Percentiles rank a stretch among this genome's conserved stretches.
phyloP scores from a whole-genome alignment of 2,888 invertebrate genomes.

The Limnephilus rhombicus region DNA sequence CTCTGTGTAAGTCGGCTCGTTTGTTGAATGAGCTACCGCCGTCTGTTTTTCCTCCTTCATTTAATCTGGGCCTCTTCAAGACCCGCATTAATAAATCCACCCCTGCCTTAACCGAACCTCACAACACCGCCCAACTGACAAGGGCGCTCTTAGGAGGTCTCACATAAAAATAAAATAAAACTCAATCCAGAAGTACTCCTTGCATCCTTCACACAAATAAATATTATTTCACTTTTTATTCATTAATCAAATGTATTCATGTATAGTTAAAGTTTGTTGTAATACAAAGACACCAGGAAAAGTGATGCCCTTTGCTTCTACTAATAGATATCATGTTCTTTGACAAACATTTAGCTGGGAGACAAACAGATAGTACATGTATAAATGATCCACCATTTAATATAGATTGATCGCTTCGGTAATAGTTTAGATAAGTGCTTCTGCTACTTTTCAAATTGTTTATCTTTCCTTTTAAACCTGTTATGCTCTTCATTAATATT shows the following conservation, averaged over 20 bases:
- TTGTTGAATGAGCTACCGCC: too few relatives aligned
- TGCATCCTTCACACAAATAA: not conserved
- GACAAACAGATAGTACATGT: not conserved
- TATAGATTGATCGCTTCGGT: not conserved
- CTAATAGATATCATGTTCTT: not conserved
- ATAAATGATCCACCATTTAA: not conserved
- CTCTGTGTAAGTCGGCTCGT: too few relatives aligned
- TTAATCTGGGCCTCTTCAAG: too few relatives aligned
- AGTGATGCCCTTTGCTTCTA: not conserved
- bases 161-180: too few relatives aligned
- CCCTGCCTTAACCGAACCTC: too few relatives aligned
- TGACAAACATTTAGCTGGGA: not conserved
- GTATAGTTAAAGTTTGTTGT: not conserved
- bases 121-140: too few relatives aligned
- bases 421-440: not conserved
- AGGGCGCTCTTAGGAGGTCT: too few relatives aligned
- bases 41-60: too few relatives aligned
- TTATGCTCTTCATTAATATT: not conserved
- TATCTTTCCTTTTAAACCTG: not conserved
- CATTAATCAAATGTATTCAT: not conserved
- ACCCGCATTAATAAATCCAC: too few relatives aligned
- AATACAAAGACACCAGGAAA: not conserved
- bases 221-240: not conserved
- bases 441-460: not conserved
- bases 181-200: too few relatives aligned